These are phyloP conservation scores for Aricia artaxerxes DNA, from an alignment of 2,888 invertebrate genomes.

Conservation along the genomic window DNA sequence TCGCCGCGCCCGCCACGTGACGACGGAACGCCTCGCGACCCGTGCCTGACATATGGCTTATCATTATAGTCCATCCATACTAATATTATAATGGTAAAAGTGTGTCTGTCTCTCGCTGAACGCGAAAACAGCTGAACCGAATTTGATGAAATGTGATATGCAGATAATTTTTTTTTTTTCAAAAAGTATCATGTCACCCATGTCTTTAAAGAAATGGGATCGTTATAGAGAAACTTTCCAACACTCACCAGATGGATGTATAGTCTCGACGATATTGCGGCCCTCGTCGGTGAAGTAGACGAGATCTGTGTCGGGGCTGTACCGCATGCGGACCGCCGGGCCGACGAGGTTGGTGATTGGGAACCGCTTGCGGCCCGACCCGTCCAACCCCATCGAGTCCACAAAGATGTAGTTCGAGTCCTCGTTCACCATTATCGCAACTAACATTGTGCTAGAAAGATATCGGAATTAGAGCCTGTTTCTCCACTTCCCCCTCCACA, in stretches of 20 bases:
- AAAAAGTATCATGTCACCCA: too few species aligned
- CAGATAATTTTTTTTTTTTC: too few species aligned
- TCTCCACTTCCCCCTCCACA: too few species aligned
- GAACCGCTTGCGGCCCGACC: conserved; percentile 63
- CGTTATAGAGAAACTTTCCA: background rate
- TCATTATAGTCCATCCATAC: too few species aligned
- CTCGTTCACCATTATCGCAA: conserved; percentile 76
- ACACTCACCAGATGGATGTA: conserved; percentile 79
- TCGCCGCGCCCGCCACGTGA: conserved; percentile 73
- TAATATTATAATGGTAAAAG: too few species aligned
- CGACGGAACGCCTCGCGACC: conserved; percentile 67
- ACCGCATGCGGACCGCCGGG: conserved; percentile 73
- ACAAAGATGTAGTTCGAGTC: conserved; percentile 75
- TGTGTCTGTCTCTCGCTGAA: too few species aligned
- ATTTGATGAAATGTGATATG: too few species aligned
- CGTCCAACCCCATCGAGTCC: conserved; percentile 85
- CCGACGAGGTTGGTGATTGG: conserved; percentile 49
- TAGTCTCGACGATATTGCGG: conserved; percentile 83
- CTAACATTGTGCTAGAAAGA: conserved; percentile 68
- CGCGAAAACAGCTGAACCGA: too few species aligned
- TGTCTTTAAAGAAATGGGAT: background rate
- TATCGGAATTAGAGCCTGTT: background rate
- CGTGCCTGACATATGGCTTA: conserved; percentile 56
- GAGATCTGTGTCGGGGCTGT: conserved; percentile 78
- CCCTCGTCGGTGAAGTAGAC: conserved; percentile 86